phyloP scores from a whole-genome alignment of 37 sponge, comb jelly and placozoan genomes.

The Oscarella lobularis region DNA sequence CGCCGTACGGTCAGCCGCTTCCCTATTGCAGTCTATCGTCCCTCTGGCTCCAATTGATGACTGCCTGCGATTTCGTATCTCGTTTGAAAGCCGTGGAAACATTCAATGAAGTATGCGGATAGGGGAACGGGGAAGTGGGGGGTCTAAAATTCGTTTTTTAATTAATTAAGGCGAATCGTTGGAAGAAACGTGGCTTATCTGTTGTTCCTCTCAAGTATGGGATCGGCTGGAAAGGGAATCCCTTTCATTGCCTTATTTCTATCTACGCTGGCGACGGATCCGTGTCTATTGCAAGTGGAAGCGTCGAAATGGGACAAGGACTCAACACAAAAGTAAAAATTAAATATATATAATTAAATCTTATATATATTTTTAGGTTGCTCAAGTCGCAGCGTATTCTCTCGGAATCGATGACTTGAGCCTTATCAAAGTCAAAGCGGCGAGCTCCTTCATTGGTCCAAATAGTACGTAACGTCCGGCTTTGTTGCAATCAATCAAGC shows the following conservation, averaged over 20 bases:
- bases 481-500: background rate
- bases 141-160: background rate
- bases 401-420: constrained; percentile 52
- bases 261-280: constrained; percentile 60
- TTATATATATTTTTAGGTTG: constrained; percentile 24
- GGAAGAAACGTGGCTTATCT: constrained; percentile 45
- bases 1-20: constrained; percentile 32
- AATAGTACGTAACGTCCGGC: constrained; percentile 20
- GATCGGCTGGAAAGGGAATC: constrained; percentile 15
- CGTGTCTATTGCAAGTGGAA: constrained; percentile 49
- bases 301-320: constrained; percentile 72
- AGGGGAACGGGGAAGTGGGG: background rate
- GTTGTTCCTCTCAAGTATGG: constrained; percentile 38
- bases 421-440: constrained; percentile 29
- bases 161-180: constrained; percentile 41
- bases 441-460: constrained; percentile 38
- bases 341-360: background rate
- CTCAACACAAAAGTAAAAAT: constrained; percentile 48
- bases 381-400: constrained; percentile 51
- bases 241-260: constrained; percentile 39
- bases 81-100: background rate
- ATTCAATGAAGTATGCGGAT: constrained; percentile 10
- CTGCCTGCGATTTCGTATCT: background rate
- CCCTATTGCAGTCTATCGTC: constrained; percentile 44
- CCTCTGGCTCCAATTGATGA: constrained; percentile 25